Conservation (phyloP, 1,140 invertebrate species). For the Antheraea pernyi region DNA sequence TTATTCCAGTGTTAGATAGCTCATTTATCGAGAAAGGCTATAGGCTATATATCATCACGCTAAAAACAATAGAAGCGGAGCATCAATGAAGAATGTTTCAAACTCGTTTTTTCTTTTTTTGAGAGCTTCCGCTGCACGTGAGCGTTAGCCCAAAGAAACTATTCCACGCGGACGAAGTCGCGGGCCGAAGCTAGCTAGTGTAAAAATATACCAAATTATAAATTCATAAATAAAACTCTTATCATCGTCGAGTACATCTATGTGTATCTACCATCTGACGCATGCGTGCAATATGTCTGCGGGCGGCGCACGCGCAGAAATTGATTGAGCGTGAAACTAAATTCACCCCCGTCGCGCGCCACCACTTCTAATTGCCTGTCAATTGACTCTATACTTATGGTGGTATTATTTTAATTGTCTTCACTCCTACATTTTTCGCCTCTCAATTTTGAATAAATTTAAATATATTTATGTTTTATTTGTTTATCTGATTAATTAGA, state of each 20-base stretch:
- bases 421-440: conserved; percentile 11
- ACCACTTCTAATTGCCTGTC: conserved; percentile 64
- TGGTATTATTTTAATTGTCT: conserved; percentile 44
- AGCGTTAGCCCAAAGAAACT: too few species aligned
- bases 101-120: too few species aligned
- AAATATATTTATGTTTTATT: not conserved
- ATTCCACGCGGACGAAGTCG: too few species aligned
- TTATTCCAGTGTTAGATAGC: too few species aligned
- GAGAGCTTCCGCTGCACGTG: too few species aligned
- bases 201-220: conserved; percentile 6
- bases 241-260: conserved; percentile 38
- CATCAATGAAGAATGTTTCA: too few species aligned
- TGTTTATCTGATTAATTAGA: too few species aligned
- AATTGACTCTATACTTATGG: conserved; percentile 60
- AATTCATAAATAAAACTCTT: conserved; percentile 56
- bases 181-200: too few species aligned
- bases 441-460: not conserved
- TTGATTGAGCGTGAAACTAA: conserved; percentile 78
- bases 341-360: conserved; percentile 67
- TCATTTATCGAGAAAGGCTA: too few species aligned
- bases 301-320: conserved; percentile 57
- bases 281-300: conserved; percentile 60
- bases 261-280: conserved; percentile 63
- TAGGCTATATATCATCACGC: too few species aligned
- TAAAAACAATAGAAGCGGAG: too few species aligned